These are phyloP conservation scores for Sphenodon punctatus DNA, from an alignment of 2,797 vertebrate species.

Conservation along the genomic window DNA sequence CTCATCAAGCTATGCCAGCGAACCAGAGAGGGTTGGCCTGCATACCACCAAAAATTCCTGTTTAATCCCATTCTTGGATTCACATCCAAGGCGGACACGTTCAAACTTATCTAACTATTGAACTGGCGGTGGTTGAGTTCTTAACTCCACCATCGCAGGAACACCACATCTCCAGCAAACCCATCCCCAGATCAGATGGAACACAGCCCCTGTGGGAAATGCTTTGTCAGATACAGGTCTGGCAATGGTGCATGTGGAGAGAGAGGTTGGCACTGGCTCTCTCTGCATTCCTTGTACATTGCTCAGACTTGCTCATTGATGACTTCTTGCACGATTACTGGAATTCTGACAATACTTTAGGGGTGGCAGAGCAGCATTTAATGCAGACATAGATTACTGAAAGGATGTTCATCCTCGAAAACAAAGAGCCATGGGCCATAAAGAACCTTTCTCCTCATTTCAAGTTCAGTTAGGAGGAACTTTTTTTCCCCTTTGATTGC, in stretches of 20 bases:
- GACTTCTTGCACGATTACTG: neutral
- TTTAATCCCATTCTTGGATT: neutral
- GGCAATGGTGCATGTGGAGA: neutral
- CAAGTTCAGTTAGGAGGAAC: neutral
- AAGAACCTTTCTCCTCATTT: neutral
- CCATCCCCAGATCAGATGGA: constrained; percentile 7
- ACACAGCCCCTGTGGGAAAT: constrained; percentile 2
- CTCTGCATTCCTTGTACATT: neutral
- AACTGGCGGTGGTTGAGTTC: neutral
- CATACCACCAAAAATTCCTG: too few relatives aligned
- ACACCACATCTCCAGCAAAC: neutral
- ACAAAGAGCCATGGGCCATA: neutral
- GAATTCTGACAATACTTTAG: neutral
- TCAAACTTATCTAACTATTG: neutral
- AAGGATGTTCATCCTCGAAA: neutral
- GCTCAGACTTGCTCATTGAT: neutral
- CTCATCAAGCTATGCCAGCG: neutral
- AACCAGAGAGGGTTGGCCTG: neutral
- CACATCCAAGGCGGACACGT: neutral
- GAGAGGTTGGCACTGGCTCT: neutral
- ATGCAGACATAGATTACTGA: neutral
- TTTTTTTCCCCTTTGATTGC: neutral
- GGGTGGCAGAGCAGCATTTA: neutral
- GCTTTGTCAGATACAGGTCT: neutral
- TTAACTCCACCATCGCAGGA: neutral